Conservation (phyloP, 2,113 vertebrate genomes). For the Anguilla japonica region DNA sequence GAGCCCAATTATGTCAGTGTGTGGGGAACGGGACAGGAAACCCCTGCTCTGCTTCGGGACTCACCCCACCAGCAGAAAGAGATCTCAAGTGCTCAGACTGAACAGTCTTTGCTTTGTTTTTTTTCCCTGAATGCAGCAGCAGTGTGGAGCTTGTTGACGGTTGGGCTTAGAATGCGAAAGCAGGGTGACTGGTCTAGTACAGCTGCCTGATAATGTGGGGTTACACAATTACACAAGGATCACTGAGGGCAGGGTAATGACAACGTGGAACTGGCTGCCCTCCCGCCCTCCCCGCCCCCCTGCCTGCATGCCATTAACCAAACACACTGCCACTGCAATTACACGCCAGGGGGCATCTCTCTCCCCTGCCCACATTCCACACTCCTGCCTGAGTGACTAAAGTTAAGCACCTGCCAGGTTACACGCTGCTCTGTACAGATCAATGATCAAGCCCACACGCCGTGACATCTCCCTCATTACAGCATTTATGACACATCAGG, state of each 20-base stretch:
- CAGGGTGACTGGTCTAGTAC: background rate
- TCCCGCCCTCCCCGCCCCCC: background rate
- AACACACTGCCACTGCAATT: background rate
- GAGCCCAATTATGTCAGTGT: background rate
- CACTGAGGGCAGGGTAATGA: background rate
- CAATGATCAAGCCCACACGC: background rate
- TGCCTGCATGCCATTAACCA: background rate
- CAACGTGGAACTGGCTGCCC: background rate
- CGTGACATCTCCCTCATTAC: background rate
- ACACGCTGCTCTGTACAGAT: background rate
- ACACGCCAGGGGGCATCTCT: background rate
- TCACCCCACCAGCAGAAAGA: background rate
- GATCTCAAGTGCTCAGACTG: background rate
- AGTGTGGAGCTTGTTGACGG: background rate
- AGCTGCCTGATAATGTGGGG: background rate
- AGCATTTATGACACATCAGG: background rate
- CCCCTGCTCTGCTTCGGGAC: background rate
- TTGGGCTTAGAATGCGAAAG: background rate
- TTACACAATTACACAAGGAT: background rate
- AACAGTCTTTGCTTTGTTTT: background rate
- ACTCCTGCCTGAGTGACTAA: background rate
- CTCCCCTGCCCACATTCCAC: background rate
- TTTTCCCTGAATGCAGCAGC: background rate
- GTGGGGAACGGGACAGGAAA: background rate
- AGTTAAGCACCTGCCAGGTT: background rate